Conservation (phyloP, 1,140 invertebrate genomes). For the Drosophila obscura region DNA sequence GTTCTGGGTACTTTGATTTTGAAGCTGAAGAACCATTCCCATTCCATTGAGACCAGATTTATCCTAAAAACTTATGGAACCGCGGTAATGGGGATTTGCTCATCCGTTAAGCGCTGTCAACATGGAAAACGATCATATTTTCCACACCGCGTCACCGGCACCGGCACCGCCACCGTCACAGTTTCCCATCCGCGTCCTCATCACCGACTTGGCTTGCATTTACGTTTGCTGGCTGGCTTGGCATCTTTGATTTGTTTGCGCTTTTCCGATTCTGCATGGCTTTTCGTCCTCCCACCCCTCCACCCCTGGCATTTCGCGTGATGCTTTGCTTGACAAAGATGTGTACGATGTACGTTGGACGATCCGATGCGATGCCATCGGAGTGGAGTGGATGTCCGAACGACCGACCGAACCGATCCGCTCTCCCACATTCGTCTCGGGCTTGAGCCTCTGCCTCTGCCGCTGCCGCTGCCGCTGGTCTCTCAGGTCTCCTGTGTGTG, state of each 20-base stretch:
- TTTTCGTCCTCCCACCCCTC: too few relatives aligned
- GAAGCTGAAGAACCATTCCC: too few relatives aligned
- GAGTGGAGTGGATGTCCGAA: too few relatives aligned
- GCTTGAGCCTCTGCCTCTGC: neutral
- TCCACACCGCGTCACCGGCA: slow-evolving; percentile 9
- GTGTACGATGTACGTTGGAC: too few relatives aligned
- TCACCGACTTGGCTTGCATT: slow-evolving; percentile 1
- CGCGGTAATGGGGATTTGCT: slow-evolving; percentile 15
- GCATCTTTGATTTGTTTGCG: slow-evolving; percentile 22
- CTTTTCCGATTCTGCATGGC: slow-evolving; percentile 3
- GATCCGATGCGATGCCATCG: too few relatives aligned
- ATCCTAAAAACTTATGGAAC: neutral
- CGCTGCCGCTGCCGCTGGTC: neutral
- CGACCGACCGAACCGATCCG: too few relatives aligned
- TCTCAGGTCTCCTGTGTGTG: neutral
- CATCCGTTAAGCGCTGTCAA: slow-evolving; percentile 31
- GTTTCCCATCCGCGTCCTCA: neutral
- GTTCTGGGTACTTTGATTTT: too few relatives aligned
- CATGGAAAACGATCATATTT: slow-evolving; percentile 38
- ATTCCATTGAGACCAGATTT: too few relatives aligned
- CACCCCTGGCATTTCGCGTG: neutral
- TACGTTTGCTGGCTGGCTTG: slow-evolving; percentile 5
- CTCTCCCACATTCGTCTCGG: slow-evolving; percentile 17
- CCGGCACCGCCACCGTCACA: neutral
- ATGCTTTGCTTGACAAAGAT: slow-evolving; percentile 23